Evolutionary conservation across 2,888 invertebrate species (phyloP), one percentile per base, ranked within the genome.

Genomic region (Dioctria rufipes): DNA sequence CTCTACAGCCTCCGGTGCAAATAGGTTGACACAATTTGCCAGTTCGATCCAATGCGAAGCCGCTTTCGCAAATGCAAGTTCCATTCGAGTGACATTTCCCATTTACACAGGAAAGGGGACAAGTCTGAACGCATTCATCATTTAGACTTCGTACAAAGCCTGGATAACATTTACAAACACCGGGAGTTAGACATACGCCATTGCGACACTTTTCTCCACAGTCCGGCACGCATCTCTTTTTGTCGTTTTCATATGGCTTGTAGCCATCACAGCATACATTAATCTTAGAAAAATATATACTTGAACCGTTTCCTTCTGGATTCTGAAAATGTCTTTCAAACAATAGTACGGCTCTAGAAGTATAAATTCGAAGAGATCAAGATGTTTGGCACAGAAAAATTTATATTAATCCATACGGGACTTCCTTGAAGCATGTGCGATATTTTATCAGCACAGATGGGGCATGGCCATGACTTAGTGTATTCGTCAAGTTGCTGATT

Each of bases 221-320:
- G 5, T 84, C 73, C 0, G 88, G 88, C 39, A 80, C 71, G 81
- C 88, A 89, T 71, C 77, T 89, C 40, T 89, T 91, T 86, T 86
- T 90, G 86, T 92, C 90, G 86, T 92, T 91, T 2, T 90, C 88
- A 84, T 93, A 92, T 4, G 91, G 90, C 77, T 90, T 89, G 88
- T 92, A 95, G 40, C 95, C 95, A 0, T 91, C 90, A 85, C 95
- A 95, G 86, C 95, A 95, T 13, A 92, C 90, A 77, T 92, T 90
- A 83, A 94, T 91, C 83, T 91, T 91, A 84, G 86, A 94, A 93
- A 85, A 87, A 46, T 84, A 85, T 1, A 87, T 85, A 11, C 83
- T 86, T 5, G 87, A 86, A 3, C 88, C 88, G 81, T 88, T 88
- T 89, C 89, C 95, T 42, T 66, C 11, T 5, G 13, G 42, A n/a